Conservation (phyloP, 2,113 vertebrate genomes). For the Zootoca vivipara region DNA sequence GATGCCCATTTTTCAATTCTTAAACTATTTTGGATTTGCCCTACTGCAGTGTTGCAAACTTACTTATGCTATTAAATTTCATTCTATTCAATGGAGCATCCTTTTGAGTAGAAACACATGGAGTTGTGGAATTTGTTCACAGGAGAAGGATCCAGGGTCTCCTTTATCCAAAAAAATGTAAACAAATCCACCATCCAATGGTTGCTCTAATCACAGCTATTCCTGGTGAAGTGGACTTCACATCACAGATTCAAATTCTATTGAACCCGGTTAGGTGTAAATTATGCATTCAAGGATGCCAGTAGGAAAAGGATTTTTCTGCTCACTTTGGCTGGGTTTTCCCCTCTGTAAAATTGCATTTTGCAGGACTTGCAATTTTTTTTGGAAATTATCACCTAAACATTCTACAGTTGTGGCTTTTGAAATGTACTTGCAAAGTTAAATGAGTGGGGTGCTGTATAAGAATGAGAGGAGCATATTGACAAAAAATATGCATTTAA, state of each 20-base stretch:
- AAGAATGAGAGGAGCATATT: no score
- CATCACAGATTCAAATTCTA: neutral
- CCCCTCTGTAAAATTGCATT: neutral
- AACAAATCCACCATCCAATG: neutral
- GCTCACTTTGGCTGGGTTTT: neutral
- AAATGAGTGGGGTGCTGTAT: neutral
- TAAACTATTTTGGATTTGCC: neutral
- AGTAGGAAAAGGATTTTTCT: neutral
- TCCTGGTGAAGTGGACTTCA: accelerated
- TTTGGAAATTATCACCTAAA: neutral
- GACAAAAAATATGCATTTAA: neutral
- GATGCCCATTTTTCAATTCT: neutral
- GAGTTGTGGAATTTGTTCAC: neutral
- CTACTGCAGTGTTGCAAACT: neutral
- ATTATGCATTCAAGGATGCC: neutral
- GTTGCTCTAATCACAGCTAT: neutral
- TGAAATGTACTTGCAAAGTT: neutral
- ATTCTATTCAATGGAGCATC: neutral
- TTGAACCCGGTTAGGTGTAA: neutral
- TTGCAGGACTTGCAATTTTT: neutral
- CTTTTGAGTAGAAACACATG: neutral
- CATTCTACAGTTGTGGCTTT: no score
- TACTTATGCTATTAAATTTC: neutral
- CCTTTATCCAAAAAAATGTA: neutral
- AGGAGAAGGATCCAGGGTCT: neutral